Base-by-base conservation (phyloP, 2,888 invertebrate genomes). In the Tortricodes alternella region DNA sequence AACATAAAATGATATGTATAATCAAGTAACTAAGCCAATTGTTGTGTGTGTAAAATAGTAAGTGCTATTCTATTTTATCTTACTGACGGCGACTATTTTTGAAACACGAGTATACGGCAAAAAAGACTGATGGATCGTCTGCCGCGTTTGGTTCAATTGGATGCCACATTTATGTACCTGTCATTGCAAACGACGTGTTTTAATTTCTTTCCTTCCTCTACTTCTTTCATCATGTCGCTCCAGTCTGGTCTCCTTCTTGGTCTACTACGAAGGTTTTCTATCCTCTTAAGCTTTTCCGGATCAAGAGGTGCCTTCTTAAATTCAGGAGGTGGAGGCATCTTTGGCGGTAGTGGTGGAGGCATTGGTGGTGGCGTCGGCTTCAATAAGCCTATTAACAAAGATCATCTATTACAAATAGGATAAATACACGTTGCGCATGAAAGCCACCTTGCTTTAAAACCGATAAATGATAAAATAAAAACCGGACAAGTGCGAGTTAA, bases 161-260 rank as follows among this genome's bases (percentile, higher is more conserved):
- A n/a, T n/a, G n/a, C n/a, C n/a, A n/a, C n/a, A n/a, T n/a, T n/a
- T n/a, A n/a, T n/a, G n/a, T 68, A 95, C 85, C 96, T 93, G 79
- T 97, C 97, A 82, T 97, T 97, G 82, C 96, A 96, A 68, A 94
- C 93, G 43, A 97, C 96, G 74, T 97, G 95, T 72, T 94, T 94
- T 62, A 97, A 85, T 74, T 94, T 95, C 71, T 82, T 94, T 44
- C 96, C 96, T 62, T 93, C 89, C 76, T 97, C 96, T n/a, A 97
- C 95, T 80, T 97, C 97, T 80, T 97, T 96, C 94, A 97, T 95
- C 94, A 97, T 95, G 68, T 94, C 94, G 11, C 94, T 95, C 97
- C 97, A 97, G 77, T 97, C 97, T 0, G 97, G 97, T 64, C 97
- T 93, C 73, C 92, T 94, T 64, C 96, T 92, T 0, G 97, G 96